Evolutionary conservation across 1,140 invertebrate species (phyloP), one percentile per base, ranked within the genome.

Genomic region (Homarus americanus): DNA sequence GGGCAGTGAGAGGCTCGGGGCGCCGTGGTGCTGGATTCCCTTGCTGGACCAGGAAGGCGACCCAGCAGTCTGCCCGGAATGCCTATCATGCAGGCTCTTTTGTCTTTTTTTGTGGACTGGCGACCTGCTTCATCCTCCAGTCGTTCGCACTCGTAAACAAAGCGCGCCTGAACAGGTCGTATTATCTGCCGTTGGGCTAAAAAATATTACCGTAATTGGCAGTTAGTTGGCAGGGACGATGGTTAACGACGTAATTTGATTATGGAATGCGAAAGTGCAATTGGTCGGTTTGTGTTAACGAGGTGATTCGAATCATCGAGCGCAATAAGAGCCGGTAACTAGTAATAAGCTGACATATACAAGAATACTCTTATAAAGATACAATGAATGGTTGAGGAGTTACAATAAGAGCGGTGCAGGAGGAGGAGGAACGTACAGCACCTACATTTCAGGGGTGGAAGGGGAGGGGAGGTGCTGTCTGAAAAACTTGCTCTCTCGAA

Each of bases 241-340:
- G 41, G 78, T 44, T 80, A 80, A 80, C 78, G 78, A 80, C 36
- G 78, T 80, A 80, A 80, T 80, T 80, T 53, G 78, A 80, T 80
- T 80, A 80, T 80, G 78, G 41, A 53, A 80, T 34, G 41, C 53
- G 78, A 53, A 80, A 41, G 41, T 80, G 40, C 78, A 80, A 80
- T 80, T 49, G 78, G 78, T 40, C 40, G n/a, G 40, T 40, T 40
- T 40, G 76, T 24, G 76, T 40, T 78, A 78, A 78, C 76, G 76
- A 78, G 38, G 76, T 78, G 76, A 78, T 78, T n/a, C 20, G 76
- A 78, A 78, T 44, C 76, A 40, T 78, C 10, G 20, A 78, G n/a
- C n/a, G 73, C 40, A 78, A 58, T 58, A 58, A 24, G 53, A 58
- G 53, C 20, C 15, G 24, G 4, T 4, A 58, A 58, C 53, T 58